Evolutionary conservation across 2,888 invertebrate genomes (phyloP).

Genomic region (Perithous albicinctus): DNA sequence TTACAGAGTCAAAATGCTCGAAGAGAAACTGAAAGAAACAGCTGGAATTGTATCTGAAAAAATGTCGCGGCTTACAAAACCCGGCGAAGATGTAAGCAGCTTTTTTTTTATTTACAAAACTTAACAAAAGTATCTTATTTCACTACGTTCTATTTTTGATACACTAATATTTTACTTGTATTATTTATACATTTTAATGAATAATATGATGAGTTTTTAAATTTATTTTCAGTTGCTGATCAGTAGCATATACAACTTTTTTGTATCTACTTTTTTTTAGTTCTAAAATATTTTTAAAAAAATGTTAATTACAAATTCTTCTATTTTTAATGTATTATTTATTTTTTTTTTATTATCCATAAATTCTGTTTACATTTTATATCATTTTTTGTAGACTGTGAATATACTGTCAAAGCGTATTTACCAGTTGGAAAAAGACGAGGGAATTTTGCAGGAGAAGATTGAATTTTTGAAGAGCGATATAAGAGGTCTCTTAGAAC

Average conservation of each 20-base stretch:
- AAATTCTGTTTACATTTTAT: neutral
- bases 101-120: neutral
- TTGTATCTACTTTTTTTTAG: neutral
- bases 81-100: constrained; percentile 74
- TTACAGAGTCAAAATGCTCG: constrained; percentile 86
- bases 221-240: no score
- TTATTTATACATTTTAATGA: no score
- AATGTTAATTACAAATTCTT: constrained; percentile 13
- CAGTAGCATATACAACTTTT: no score
- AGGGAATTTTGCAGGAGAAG: constrained; percentile 83
- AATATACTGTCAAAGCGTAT: constrained; percentile 76
- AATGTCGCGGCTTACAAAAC: constrained; percentile 75
- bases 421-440: constrained; percentile 74
- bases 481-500: constrained; percentile 86
- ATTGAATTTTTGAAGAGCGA: constrained; percentile 86
- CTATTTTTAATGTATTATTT: no score
- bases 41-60: constrained; percentile 81
- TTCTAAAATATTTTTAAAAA: neutral
- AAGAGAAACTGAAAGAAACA: constrained; percentile 86
- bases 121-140: no score
- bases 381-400: constrained; percentile 72
- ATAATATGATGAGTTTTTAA: no score
- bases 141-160: neutral
- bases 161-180: no score
- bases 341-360: no score